A percentile compares a stretch with the other conserved stretches of the same genome.
These are phyloP conservation scores for Megalops cyprinoides DNA, from an alignment of 2,797 vertebrate genomes.

Conservation along the genomic window DNA sequence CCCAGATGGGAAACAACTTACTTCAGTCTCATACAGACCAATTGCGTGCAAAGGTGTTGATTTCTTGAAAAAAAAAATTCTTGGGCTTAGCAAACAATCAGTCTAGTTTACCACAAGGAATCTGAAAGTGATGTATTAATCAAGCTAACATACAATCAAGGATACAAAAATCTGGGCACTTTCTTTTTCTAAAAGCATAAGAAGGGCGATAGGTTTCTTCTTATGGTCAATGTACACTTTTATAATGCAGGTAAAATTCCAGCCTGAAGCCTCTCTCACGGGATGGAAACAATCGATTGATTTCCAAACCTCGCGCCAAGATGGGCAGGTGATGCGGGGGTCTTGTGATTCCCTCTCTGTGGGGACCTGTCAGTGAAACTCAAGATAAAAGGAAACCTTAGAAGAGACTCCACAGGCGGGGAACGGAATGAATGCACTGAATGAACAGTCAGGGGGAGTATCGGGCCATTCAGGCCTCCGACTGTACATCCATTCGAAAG, in stretches of 20 bases:
- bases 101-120: no score
- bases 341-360: neutral
- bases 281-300: neutral
- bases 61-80: neutral
- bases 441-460: neutral
- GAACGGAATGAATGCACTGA: neutral
- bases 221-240: neutral
- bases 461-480: neutral
- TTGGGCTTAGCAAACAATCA: neutral
- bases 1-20: neutral
- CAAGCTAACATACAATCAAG: neutral
- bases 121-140: neutral
- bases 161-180: neutral
- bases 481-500: conserved; percentile 36
- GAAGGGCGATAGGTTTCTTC: neutral
- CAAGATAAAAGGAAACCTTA: neutral
- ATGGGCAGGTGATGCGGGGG: neutral
- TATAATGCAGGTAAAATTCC: neutral
- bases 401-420: neutral
- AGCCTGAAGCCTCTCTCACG: neutral
- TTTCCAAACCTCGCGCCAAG: neutral
- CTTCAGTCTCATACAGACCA: neutral
- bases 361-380: neutral
- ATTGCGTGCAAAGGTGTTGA: neutral
- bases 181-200: neutral